Base-by-base conservation (phyloP, 2,888 invertebrate species). In the Gymnocheta viridis region DNA sequence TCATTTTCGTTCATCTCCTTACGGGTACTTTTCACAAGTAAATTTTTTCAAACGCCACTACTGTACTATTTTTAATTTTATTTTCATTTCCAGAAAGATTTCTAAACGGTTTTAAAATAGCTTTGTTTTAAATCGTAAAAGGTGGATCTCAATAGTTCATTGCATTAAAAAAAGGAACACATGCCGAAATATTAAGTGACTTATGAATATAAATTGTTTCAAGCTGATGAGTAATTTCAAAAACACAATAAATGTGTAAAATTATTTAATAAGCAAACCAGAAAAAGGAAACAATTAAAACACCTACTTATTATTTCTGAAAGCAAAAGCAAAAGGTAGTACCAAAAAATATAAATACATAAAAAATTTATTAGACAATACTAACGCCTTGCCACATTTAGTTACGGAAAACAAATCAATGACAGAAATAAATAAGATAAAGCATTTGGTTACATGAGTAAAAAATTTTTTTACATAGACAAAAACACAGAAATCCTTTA, bases 281-380 rank as follows among this genome's bases (percentile, higher is more conserved):
- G 22, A 35, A 60, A 35, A 38, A 49, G 35, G 64, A 79, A 62
- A 10, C 44, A 79, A 76, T 66, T 79, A 66, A 83, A 56, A 76
- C 80, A 69, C 80, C 66, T 69, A 41, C 19, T 51, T 17, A 66
- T 22, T 29, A 10, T 0, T 51, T 47, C 12, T 1, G 10, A 67
- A 35, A 32, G 14, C 0, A 38, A 51, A 35, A 22, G 0, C 0
- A 51, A 27, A 38, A 24, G 3, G 0, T 22, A 41, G 2, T 35
- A 19, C n/a, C 24, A 38, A 12, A 29, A 56, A 41, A 56, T 64
- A 4, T 22, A 47, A 69, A 70, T 66, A 58, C 58, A 74, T 62
- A 24, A 32, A 76, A 72, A 76, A 83, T 80, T 83, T 83, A 83
- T 83, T 70, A 66, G 79, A 76, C 69, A 80, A 74, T 58, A 58